phyloP scores from a whole-genome alignment of 2,888 invertebrate species.

The Habroteleia sp. region DNA sequence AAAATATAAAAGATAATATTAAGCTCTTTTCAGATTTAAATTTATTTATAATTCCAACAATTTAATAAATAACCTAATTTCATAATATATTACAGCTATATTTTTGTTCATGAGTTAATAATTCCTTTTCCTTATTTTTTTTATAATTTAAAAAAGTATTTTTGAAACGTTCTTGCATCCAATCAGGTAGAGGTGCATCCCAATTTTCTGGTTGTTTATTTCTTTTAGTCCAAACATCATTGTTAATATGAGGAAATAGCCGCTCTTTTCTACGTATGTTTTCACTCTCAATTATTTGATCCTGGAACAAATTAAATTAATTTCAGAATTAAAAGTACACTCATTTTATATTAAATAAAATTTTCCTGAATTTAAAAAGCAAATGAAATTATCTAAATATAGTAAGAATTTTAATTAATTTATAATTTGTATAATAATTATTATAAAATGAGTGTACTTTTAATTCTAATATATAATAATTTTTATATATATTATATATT shows the following conservation, averaged over 20 bases:
- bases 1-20: too few relatives aligned
- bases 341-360: too few relatives aligned
- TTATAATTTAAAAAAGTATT: conserved; percentile 85
- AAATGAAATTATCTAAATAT: background rate
- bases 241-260: conserved; percentile 86
- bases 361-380: too few relatives aligned
- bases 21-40: too few relatives aligned
- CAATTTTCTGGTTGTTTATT: conserved; percentile 89
- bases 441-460: too few relatives aligned
- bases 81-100: conserved; percentile 66
- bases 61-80: too few relatives aligned
- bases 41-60: too few relatives aligned
- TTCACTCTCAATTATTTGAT: conserved; percentile 88
- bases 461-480: too few relatives aligned
- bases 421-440: background rate
- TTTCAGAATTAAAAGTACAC: too few relatives aligned
- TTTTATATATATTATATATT: too few relatives aligned
- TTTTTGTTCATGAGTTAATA: conserved; percentile 24
- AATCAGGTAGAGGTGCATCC: conserved; percentile 90
- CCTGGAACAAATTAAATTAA: too few relatives aligned
- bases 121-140: conserved; percentile 84
- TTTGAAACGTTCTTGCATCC: conserved; percentile 86
- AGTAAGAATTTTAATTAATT: too few relatives aligned
- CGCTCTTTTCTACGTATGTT: conserved; percentile 84
- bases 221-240: conserved; percentile 91